Conservation (phyloP, 2,113 vertebrate species). For the Mystacornis crossleyi region DNA sequence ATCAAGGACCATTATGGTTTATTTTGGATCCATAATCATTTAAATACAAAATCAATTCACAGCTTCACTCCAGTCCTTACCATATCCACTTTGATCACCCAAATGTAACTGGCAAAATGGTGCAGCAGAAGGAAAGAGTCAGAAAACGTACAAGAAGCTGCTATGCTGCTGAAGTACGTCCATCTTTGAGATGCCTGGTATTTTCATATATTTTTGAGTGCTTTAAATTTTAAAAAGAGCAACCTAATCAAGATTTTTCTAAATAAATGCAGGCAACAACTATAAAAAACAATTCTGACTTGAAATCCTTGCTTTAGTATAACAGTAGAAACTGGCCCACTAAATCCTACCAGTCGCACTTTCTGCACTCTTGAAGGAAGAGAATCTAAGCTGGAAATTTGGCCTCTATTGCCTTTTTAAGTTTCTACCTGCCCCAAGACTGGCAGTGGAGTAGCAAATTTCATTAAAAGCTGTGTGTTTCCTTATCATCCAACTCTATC, state of each 20-base stretch:
- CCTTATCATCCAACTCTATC: neutral
- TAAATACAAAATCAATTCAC: neutral
- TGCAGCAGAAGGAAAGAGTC: neutral
- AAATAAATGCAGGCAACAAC: neutral
- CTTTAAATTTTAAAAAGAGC: neutral
- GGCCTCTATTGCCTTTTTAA: neutral
- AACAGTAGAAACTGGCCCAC: neutral
- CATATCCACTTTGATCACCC: neutral
- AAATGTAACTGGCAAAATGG: neutral
- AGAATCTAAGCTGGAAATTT: neutral
- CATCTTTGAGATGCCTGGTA: neutral
- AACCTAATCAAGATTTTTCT: neutral
- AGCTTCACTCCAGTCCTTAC: neutral
- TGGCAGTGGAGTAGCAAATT: neutral
- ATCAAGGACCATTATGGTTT: neutral
- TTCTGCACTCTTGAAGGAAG: neutral
- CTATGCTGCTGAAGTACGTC: neutral
- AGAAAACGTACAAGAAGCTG: neutral
- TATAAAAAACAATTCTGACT: neutral
- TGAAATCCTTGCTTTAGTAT: neutral
- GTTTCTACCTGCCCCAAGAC: neutral
- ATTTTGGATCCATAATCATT: neutral
- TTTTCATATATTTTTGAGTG: neutral
- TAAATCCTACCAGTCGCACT: neutral
- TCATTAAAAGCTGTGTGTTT: neutral